phyloP scores from a whole-genome alignment of 2,888 invertebrate genomes.

The Dione vanillae region DNA sequence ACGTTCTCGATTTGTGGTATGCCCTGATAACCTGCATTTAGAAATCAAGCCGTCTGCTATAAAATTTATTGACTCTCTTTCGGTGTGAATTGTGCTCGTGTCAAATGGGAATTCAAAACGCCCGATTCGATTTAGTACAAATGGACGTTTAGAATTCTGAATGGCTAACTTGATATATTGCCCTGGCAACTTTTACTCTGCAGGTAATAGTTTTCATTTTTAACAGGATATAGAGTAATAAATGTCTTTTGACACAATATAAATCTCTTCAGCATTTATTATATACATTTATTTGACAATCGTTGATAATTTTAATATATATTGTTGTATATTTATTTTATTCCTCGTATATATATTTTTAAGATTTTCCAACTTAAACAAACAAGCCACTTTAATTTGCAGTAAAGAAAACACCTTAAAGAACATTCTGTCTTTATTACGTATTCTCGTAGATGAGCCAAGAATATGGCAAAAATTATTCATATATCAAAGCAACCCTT shows the following conservation, averaged over 20 bases:
- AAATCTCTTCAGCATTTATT: conserved; percentile 1
- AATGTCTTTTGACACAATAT: conserved; percentile 14
- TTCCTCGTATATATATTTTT: background rate
- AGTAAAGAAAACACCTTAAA: conserved; percentile 51
- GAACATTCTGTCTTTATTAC: conserved; percentile 48
- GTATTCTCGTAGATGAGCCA: conserved; percentile 59
- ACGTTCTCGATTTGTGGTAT: conserved; percentile 80
- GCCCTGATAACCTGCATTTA: conserved; percentile 83
- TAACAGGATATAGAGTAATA: conserved; percentile 26
- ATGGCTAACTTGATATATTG: conserved; percentile 49
- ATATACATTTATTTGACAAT: background rate
- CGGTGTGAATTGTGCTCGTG: conserved; percentile 63
- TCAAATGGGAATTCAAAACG: conserved; percentile 65
- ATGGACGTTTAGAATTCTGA: conserved; percentile 62
- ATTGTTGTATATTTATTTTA: background rate
- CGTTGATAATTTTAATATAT: background rate
- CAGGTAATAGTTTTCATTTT: conserved; percentile 43
- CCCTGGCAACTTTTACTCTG: conserved; percentile 36
- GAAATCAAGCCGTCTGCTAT: conserved; percentile 79
- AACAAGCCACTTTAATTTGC: conserved; percentile 34
- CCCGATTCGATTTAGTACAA: conserved; percentile 57
- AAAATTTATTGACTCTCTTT: conserved; percentile 80
- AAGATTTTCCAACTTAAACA: background rate
- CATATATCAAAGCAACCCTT: conserved; percentile 69
- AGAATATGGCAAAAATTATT: conserved; percentile 59